A percentile compares a stretch with the other conserved stretches of the same genome.
Evolutionary conservation across 2,797 vertebrate species (phyloP).

Genomic region (Pterois miles): DNA sequence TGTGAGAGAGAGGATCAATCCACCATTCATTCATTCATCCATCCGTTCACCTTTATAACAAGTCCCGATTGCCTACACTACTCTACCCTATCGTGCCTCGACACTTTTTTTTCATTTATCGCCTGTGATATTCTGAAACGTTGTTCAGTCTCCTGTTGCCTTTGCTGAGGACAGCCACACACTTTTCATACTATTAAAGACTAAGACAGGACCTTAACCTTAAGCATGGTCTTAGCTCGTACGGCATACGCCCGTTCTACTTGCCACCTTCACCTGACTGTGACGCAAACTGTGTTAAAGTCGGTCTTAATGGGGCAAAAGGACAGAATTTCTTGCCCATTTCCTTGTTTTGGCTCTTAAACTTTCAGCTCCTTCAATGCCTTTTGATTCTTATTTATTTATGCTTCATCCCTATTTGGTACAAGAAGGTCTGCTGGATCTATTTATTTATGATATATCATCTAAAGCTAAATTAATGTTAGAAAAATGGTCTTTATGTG

Average conservation of each 20-base stretch:
- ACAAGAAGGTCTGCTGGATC: conserved; percentile 48
- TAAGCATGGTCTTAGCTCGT: conserved; percentile 69
- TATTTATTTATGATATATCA: conserved; percentile 71
- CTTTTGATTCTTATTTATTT: conserved; percentile 64
- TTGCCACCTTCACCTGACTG: conserved; percentile 46
- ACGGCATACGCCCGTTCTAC: conserved; percentile 29
- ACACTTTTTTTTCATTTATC: conserved; percentile 54
- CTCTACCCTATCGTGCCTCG: conserved; percentile 74
- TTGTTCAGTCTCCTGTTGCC: conserved; percentile 68
- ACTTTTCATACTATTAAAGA: conserved; percentile 40
- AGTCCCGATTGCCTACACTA: conserved; percentile 69
- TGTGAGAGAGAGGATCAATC: conserved; percentile 27
- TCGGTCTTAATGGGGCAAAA: conserved; percentile 43
- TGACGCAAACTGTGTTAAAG: conserved; percentile 49
- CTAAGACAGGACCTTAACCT: conserved; percentile 77
- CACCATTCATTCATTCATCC: conserved; percentile 10
- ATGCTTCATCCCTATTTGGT: conserved; percentile 49
- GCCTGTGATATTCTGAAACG: conserved; percentile 39
- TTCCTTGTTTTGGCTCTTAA: conserved; percentile 47
- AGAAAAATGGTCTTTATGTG: conserved; percentile 41
- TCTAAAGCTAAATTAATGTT: conserved; percentile 53
- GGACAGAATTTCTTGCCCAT: conserved; percentile 14
- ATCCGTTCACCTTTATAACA: conserved; percentile 43
- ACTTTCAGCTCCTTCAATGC: conserved; percentile 33
- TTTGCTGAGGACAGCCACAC: conserved; percentile 69